Percentiles rank a stretch among this genome's conserved stretches.
Evolutionary conservation across 1,140 invertebrate species (phyloP).

Genomic region (Drosophila mayri): DNA sequence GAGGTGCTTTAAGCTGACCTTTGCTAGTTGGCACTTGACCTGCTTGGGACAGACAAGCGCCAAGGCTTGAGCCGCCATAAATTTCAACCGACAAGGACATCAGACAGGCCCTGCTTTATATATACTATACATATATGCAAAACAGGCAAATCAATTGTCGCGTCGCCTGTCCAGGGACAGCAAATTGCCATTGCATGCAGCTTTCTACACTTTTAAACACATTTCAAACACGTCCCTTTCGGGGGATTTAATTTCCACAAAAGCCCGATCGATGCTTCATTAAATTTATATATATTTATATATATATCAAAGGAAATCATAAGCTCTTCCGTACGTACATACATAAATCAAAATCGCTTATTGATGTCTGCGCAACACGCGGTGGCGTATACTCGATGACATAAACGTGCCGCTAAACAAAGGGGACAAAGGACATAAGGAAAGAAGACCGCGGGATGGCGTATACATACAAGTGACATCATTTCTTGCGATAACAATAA

Average conservation of each 20-base stretch:
- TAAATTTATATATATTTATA: conserved; percentile 19
- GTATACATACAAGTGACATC: conserved; percentile 64
- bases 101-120: conserved; percentile 16
- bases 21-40: conserved; percentile 68
- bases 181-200: conserved; percentile 61
- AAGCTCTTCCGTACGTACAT: conserved; percentile 30
- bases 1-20: conserved; percentile 64
- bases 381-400: conserved; percentile 60
- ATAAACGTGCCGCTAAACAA: conserved; percentile 40
- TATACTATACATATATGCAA: conserved; percentile 41
- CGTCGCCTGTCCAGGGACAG: conserved; percentile 31
- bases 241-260: conserved; percentile 21
- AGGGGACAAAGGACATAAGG: conserved; percentile 14
- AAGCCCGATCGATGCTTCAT: conserved; percentile 44
- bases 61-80: conserved; percentile 66
- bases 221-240: conserved; percentile 23
- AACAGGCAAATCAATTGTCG: conserved; percentile 75
- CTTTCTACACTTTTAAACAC: conserved; percentile 15
- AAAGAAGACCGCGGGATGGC: conserved; percentile 7
- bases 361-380: conserved; percentile 57
- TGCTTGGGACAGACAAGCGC: conserved; percentile 60
- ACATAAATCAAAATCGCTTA: conserved; percentile 59
- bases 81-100: conserved; percentile 69
- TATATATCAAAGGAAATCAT: conserved; percentile 29
- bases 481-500: conserved; percentile 61